Evolutionary conservation across 2,113 vertebrate genomes (phyloP).

Genomic region (Nerophis lumbriciformis): DNA sequence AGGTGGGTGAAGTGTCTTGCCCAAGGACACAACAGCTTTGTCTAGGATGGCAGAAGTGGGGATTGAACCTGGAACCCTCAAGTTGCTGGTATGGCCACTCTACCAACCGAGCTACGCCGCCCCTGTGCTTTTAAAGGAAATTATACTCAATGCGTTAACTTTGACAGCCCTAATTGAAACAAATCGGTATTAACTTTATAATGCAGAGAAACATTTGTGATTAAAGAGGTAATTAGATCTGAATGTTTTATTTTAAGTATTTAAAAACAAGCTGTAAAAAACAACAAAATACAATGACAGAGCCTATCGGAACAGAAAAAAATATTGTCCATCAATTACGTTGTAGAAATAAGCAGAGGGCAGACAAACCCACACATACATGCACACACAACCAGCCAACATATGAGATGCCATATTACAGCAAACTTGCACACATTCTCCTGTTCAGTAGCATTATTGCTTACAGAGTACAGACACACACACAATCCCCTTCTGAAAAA

Average conservation of each 20-base stretch:
- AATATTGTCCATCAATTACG: constrained; percentile 23
- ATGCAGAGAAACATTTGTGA: too few species aligned
- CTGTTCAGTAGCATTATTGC: constrained; percentile 49
- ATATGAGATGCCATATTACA: constrained; percentile 38
- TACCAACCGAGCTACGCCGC: too few species aligned
- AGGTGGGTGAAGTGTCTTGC: too few species aligned
- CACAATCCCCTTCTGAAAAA: constrained; percentile 24
- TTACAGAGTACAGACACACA: constrained; percentile 51
- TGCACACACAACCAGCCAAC: constrained; percentile 37
- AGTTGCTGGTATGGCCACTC: too few species aligned
- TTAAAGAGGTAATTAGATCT: constrained; percentile 51
- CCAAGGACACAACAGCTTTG: too few species aligned
- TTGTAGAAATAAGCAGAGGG: constrained; percentile 33
- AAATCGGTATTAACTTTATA: too few species aligned
- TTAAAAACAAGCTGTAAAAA: constrained; percentile 96
- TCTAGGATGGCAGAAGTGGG: too few species aligned
- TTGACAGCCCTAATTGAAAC: too few species aligned
- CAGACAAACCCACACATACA: constrained; percentile 32
- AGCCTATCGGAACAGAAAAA: constrained; percentile 36
- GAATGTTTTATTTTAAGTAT: constrained; percentile 84
- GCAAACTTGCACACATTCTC: constrained; percentile 37
- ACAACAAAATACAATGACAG: constrained; percentile 72
- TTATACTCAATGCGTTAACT: too few species aligned
- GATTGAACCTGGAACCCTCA: too few species aligned
- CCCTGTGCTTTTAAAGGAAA: too few species aligned